Base-by-base conservation (phyloP, 2,888 invertebrate species). In the Hyles lineata region DNA sequence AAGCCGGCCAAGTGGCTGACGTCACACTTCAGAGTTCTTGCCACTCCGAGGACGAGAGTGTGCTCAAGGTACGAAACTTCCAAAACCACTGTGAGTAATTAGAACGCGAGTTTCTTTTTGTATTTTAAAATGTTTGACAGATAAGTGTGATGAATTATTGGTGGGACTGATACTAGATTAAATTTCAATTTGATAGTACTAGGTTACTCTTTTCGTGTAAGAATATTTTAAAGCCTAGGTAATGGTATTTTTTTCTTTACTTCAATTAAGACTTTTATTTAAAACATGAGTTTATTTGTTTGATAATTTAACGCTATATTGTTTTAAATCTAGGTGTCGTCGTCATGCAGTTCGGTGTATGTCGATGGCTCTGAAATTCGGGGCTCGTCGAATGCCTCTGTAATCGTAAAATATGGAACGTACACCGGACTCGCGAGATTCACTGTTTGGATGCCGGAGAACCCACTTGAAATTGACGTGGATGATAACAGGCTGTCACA, bases 361-460 rank as follows among this genome's bases (percentile, higher is more conserved):
- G 97, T 99, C 43, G 99, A 99, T 89, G 99, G 99, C 0, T 98
- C 98, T 8, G 99, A 99, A 92, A 97, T 98, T 76, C 96, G 98
- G 1, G 99, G 99, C 21, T 98, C 98, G 0, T 98, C 98, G 59
- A 99, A 99, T 87, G 99, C 98, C 2, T 98, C 98, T 0, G 97
- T 99, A 52, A 96, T 98, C 72, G 98, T 99, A 71, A 98, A 98
- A 89, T 98, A 98, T 86, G 99, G 98, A 43, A 98, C 98, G 1
- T 98, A 98, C 90, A 97, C 97, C 32, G 98, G 98, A 19, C 93
- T 97, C 76, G 98, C 98, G 2, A 96, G 97, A 75, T 98, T 99
- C 89, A 98, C 97, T 23, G 99, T 99, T 1, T 99, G 99, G 99
- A 98, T 98, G 97, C 99, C 99, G 0, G 98, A 99, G 88, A 97